Evolutionary conservation across 2,888 invertebrate species (phyloP).

Genomic region (Pristionchus mayeri): DNA sequence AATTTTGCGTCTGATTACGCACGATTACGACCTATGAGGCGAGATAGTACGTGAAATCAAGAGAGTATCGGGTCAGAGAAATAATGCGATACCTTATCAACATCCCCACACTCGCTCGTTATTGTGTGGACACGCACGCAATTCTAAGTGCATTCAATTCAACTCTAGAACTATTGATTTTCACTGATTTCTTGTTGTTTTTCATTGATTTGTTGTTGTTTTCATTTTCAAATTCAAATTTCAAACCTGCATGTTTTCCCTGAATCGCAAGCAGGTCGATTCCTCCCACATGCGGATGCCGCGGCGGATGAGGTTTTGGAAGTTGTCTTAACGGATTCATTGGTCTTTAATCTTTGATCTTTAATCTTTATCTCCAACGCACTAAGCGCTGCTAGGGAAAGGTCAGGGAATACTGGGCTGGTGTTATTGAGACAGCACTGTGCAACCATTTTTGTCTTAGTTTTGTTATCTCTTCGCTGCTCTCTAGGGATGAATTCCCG

Average conservation of each 20-base stretch:
- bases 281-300: constrained; percentile 76
- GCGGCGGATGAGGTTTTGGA: constrained; percentile 73
- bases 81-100: constrained; percentile 20
- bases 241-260: constrained; percentile 72
- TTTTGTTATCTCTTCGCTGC: too few relatives aligned
- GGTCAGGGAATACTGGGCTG: too few relatives aligned
- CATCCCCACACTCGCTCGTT: background rate
- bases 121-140: background rate
- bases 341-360: too few relatives aligned
- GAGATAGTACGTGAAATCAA: background rate
- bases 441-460: too few relatives aligned
- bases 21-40: background rate
- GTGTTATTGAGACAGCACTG: too few relatives aligned
- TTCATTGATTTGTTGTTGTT: background rate
- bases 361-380: too few relatives aligned
- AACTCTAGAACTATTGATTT: background rate
- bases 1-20: constrained; percentile 1
- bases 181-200: background rate
- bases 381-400: too few relatives aligned
- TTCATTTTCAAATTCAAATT: too few relatives aligned
- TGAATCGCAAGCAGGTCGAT: constrained; percentile 72
- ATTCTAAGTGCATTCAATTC: background rate
- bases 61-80: constrained; percentile 1
- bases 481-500: too few relatives aligned
- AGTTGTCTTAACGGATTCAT: constrained; percentile 69